Conservation (phyloP, 2,888 invertebrate genomes). For the Anarsia innoxiella region DNA sequence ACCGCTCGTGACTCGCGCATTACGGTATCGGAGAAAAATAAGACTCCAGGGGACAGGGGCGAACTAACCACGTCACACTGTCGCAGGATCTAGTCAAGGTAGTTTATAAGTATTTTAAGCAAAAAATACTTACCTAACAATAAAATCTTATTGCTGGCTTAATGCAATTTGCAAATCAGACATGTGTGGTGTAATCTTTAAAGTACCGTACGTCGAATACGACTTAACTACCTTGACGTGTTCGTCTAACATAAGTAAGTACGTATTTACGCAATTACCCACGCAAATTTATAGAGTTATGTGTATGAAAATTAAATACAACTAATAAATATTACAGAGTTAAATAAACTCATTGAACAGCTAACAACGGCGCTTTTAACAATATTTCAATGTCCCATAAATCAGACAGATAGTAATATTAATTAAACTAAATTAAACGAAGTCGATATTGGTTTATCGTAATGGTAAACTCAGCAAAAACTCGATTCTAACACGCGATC, state of each 20-base stretch:
- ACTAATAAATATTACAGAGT: slow-evolving; percentile 2
- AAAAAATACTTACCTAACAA: neutral
- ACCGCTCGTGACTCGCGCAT: slow-evolving; percentile 74
- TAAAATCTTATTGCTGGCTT: neutral
- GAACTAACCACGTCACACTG: no score
- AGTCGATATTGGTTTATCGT: slow-evolving; percentile 10
- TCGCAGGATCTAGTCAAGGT: no score
- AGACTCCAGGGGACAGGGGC: slow-evolving; percentile 42
- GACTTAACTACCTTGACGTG: no score
- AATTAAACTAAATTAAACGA: slow-evolving; percentile 16
- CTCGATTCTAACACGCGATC: slow-evolving; percentile 15
- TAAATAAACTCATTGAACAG: slow-evolving; percentile 6
- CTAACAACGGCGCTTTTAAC: neutral
- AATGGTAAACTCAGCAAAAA: slow-evolving; percentile 10
- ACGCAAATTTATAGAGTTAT: no score
- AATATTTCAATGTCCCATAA: slow-evolving; percentile 1
- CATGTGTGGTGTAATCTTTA: no score
- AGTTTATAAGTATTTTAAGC: neutral
- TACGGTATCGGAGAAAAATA: slow-evolving; percentile 70
- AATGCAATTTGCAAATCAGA: neutral
- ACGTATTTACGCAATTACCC: no score
- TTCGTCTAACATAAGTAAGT: no score
- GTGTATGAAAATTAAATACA: no score
- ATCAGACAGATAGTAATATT: slow-evolving; percentile 16
- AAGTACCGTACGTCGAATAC: no score